Evolutionary conservation across 2,888 invertebrate genomes (phyloP).

Genomic region (Aspidiotus rigidus): DNA sequence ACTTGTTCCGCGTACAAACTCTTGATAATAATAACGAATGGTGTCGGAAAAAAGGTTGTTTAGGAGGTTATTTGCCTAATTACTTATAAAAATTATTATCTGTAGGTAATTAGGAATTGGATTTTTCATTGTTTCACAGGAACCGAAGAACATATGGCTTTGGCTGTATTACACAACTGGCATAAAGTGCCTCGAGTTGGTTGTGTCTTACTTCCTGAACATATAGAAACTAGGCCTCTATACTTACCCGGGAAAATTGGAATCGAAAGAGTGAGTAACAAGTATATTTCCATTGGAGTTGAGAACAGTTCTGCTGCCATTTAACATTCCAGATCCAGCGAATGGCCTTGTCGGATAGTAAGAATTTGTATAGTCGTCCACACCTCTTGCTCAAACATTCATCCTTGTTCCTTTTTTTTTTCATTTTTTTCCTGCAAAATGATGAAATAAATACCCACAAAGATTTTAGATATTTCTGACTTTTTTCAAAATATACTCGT

Average conservation of each 20-base stretch:
- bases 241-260: constrained; percentile 80
- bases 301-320: no score
- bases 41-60: constrained; percentile 42
- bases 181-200: constrained; percentile 69
- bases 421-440: no score
- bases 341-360: no score
- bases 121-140: constrained; percentile 44
- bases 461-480: no score
- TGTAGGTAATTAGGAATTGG: not conserved
- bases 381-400: no score
- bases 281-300: no score
- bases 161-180: constrained; percentile 73
- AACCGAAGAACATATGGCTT: constrained; percentile 73
- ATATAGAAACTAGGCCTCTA: constrained; percentile 78
- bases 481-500: no score
- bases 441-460: no score
- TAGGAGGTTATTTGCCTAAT: no score
- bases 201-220: constrained; percentile 72
- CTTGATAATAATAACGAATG: constrained; percentile 48
- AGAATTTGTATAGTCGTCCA: no score
- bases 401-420: no score
- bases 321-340: no score
- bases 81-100: not conserved
- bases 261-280: constrained; percentile 56
- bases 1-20: constrained; percentile 53